Evolutionary conservation across 2,888 invertebrate genomes (phyloP).

Genomic region (Polydrusus tereticollis): DNA sequence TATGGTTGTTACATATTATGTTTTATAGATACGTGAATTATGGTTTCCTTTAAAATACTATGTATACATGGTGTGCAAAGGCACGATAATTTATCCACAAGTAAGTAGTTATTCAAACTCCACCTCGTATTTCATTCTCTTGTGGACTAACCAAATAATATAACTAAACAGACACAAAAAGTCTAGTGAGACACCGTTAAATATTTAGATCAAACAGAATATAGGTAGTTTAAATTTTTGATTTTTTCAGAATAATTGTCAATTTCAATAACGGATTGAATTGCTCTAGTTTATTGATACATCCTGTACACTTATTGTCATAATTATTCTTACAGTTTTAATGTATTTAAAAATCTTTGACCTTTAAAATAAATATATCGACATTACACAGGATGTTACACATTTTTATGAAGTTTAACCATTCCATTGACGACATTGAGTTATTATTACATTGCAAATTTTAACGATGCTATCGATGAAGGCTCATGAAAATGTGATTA

Average conservation of each 20-base stretch:
- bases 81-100: too few species aligned
- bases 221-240: too few species aligned
- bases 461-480: neutral
- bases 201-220: too few species aligned
- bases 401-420: slow-evolving; percentile 12
- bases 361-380: slow-evolving; percentile 22
- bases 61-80: too few species aligned
- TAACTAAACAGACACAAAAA: too few species aligned
- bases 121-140: too few species aligned
- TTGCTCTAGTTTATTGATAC: neutral
- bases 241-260: too few species aligned
- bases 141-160: too few species aligned
- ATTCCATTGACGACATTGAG: slow-evolving; percentile 35
- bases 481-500: neutral
- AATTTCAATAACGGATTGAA: neutral
- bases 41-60: neutral
- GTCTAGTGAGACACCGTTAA: too few species aligned
- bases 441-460: slow-evolving; percentile 26
- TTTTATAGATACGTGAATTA: neutral
- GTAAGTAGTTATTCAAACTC: too few species aligned
- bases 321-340: neutral
- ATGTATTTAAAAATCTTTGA: slow-evolving; percentile 15
- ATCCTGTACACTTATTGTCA: neutral
- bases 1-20: neutral
- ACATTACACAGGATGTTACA: slow-evolving; percentile 32